Percentiles rank a stretch among this genome's conserved stretches.
Evolutionary conservation across 2,888 invertebrate species (phyloP).

Genomic region (Dicyrtoma fusca): DNA sequence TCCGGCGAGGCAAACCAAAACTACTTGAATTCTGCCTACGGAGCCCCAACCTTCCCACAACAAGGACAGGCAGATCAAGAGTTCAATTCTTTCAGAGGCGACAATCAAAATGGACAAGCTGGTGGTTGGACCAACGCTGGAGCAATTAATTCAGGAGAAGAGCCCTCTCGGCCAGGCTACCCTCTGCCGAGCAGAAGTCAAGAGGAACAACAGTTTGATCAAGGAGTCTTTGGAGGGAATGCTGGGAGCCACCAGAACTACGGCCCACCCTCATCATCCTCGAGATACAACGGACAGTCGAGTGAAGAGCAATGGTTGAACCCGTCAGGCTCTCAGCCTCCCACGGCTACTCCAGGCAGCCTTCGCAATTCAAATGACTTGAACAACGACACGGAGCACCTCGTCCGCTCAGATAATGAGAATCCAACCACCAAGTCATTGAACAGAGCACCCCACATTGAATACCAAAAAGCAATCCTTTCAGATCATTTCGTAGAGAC

Average conservation of each 20-base stretch:
- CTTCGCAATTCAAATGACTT: slow-evolving; percentile 10
- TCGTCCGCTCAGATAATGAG: not conserved
- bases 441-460: slow-evolving; percentile 36
- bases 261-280: not conserved
- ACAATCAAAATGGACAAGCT: not conserved
- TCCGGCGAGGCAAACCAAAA: not conserved
- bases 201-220: not conserved
- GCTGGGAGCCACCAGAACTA: not conserved
- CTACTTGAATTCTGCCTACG: not conserved
- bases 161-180: not conserved
- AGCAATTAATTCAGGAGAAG: not conserved
- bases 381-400: not conserved
- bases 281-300: not conserved
- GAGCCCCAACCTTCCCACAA: not conserved
- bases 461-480: slow-evolving; percentile 53
- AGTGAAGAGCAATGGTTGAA: not conserved
- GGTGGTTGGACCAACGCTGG: not conserved
- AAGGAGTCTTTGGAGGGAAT: too few relatives aligned
- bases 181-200: not conserved
- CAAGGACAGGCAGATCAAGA: not conserved
- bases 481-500: slow-evolving; percentile 52
- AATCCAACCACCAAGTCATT: slow-evolving; percentile 13
- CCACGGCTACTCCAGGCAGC: not conserved
- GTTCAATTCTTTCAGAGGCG: not conserved
- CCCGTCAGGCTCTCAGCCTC: not conserved